Conservation (phyloP, 1,140 invertebrate species). For the Lepidurus couesii region DNA sequence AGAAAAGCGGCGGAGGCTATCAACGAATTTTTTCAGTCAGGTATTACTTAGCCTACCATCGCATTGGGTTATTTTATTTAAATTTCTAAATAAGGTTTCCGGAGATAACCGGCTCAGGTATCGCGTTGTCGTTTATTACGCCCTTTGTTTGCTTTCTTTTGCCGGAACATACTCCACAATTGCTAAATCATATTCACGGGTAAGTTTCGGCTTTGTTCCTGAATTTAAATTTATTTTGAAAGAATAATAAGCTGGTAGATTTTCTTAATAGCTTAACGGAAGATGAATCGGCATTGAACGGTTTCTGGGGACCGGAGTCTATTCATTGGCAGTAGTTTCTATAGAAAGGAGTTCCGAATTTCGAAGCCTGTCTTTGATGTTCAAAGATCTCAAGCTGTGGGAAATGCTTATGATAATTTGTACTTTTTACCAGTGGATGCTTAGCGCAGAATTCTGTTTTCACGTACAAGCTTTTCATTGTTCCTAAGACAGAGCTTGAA, state of each 20-base stretch:
- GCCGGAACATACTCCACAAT: not conserved
- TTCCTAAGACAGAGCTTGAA: not conserved
- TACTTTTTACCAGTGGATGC: not conserved
- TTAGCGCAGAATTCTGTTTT: not conserved
- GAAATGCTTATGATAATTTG: not conserved
- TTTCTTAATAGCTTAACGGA: not conserved
- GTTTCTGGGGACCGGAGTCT: not conserved
- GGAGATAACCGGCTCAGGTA: not conserved
- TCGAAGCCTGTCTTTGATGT: not conserved
- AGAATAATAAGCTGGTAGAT: not conserved
- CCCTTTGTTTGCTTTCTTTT: constrained; percentile 13
- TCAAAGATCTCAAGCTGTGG: not conserved
- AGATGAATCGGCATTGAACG: not conserved
- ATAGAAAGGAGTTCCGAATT: not conserved
- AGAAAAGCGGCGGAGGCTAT: not conserved
- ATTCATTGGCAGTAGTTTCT: not conserved
- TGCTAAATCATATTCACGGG: not conserved
- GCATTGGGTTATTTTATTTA: not conserved
- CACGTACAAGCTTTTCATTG: not conserved
- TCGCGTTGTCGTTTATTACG: not conserved
- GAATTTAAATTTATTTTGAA: not conserved
- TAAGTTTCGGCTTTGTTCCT: not conserved
- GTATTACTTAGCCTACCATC: not conserved
- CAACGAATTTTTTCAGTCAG: not conserved
- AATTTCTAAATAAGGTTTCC: not conserved